These are phyloP conservation scores for Odontocolon sp. DNA, from an alignment of 2,888 invertebrate species.

Conservation along the genomic window DNA sequence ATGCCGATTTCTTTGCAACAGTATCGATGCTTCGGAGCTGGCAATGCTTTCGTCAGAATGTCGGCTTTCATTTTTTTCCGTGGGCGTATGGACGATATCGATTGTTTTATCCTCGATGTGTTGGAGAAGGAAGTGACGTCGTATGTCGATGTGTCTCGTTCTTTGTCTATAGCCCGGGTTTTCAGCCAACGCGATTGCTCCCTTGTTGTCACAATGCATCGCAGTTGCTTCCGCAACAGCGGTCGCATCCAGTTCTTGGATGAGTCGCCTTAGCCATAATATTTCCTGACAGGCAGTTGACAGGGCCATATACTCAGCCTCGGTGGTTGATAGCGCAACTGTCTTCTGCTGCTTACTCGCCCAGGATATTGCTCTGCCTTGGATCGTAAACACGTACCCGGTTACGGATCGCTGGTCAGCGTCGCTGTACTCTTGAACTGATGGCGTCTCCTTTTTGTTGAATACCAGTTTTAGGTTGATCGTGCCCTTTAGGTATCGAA, in stretches of 20 bases:
- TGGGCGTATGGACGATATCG: background rate
- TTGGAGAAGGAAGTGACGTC: background rate
- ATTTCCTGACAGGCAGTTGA: background rate
- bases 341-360: conserved; percentile 61
- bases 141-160: conserved; percentile 20
- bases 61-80: background rate
- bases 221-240: background rate
- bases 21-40: background rate
- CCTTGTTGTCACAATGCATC: background rate
- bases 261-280: background rate
- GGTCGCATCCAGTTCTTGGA: background rate
- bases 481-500: conserved; percentile 53
- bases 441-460: background rate
- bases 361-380: conserved; percentile 68
- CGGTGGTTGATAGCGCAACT: conserved; percentile 67
- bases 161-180: background rate
- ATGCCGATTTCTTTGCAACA: conserved; percentile 2
- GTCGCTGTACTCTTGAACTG: conserved; percentile 68
- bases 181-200: background rate
- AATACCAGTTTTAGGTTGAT: conserved; percentile 12
- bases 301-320: conserved; percentile 37
- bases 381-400: conserved; percentile 65
- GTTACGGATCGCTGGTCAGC: conserved; percentile 67
- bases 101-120: background rate
- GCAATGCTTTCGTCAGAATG: background rate